Percentiles rank a stretch among this genome's conserved stretches.
phyloP scores from a whole-genome alignment of 2,113 vertebrate genomes.

The Vireo altiloquus region DNA sequence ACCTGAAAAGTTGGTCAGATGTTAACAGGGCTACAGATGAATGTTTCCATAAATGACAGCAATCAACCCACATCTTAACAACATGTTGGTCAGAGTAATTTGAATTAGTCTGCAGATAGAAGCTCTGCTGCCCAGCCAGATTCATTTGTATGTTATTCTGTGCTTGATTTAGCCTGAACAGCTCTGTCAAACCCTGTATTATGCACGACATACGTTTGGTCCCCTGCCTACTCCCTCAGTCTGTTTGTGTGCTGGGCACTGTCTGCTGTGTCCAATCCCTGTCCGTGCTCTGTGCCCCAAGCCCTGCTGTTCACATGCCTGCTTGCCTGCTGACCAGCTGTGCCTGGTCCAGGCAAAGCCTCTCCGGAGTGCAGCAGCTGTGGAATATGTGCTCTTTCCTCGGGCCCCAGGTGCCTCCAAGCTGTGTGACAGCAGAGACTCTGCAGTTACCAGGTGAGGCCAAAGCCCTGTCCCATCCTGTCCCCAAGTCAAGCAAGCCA shows the following conservation, averaged over 20 bases:
- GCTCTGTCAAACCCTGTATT: not conserved
- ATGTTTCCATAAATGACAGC: not conserved
- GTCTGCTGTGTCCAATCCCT: not conserved
- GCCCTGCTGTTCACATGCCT: not conserved
- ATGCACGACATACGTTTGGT: not conserved
- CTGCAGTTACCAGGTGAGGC: not conserved
- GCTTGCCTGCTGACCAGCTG: not conserved
- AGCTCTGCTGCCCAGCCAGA: not conserved
- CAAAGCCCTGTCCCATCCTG: not conserved
- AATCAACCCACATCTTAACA: not conserved
- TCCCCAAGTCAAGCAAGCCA: not conserved
- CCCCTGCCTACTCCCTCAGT: not conserved
- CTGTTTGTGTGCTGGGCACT: not conserved
- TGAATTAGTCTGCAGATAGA: not conserved
- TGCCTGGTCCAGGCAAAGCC: not conserved
- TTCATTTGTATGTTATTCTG: not conserved
- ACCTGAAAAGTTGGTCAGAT: not conserved
- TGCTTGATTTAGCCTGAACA: not conserved
- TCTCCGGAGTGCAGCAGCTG: not conserved
- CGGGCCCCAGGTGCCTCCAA: not conserved
- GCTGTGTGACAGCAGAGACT: not conserved
- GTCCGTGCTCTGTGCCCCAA: accelerated
- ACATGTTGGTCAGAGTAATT: not conserved
- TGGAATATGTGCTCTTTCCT: not conserved
- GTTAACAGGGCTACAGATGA: not conserved